A percentile compares a stretch with the other conserved stretches of the same genome.
phyloP scores from a whole-genome alignment of 1,140 invertebrate species.

The Danaus plexippus region DNA sequence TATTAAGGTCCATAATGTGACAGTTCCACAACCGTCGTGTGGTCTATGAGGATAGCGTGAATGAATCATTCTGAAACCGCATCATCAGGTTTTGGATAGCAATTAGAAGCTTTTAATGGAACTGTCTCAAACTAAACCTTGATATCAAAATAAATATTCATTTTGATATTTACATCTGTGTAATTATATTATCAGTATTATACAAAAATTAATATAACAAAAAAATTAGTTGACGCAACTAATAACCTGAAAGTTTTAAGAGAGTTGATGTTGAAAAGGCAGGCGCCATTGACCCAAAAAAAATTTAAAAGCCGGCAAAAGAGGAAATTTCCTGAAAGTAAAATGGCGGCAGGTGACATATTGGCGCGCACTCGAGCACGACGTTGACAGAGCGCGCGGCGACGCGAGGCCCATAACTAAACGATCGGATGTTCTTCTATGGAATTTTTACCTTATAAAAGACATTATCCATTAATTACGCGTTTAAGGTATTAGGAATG shows the following conservation, averaged over 20 bases:
- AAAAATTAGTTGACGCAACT: too few relatives aligned
- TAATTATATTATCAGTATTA: too few relatives aligned
- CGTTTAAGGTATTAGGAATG: too few relatives aligned
- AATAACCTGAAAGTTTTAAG: too few relatives aligned
- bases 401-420: constrained; percentile 24
- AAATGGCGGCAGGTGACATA: constrained; percentile 33
- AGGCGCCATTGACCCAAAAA: constrained; percentile 13
- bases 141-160: too few relatives aligned
- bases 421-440: constrained; percentile 7
- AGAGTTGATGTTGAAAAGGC: too few relatives aligned
- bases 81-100: constrained; percentile 23
- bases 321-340: constrained; percentile 16
- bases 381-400: constrained; percentile 33
- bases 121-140: constrained; percentile 9
- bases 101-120: constrained; percentile 22
- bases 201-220: too few relatives aligned
- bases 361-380: constrained; percentile 23
- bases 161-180: too few relatives aligned
- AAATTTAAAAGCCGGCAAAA: constrained; percentile 12
- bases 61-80: constrained; percentile 26
- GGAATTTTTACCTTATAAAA: too few relatives aligned
- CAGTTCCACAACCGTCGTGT: constrained; percentile 2
- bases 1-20: constrained; percentile 12
- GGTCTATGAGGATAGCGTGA: constrained; percentile 23
- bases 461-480: too few relatives aligned